Conservation (phyloP, 2,888 invertebrate species). For the Calliphora vomitoria region DNA sequence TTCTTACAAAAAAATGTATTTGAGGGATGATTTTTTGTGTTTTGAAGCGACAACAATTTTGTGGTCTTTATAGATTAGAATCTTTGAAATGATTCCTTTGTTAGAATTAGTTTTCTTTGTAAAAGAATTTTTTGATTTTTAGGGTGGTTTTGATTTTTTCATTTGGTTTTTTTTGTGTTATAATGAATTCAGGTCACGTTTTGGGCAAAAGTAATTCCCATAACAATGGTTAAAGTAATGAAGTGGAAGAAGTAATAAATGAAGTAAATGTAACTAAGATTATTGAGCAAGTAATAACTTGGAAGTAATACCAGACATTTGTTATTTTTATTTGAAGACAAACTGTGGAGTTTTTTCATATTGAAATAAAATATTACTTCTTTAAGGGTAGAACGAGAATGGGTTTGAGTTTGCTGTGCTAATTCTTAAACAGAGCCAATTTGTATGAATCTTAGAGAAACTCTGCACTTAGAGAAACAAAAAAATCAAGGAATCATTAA, state of each 20-base stretch:
- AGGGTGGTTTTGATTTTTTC: conserved; percentile 12
- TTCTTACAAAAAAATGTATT: conserved; percentile 16
- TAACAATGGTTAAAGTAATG: background rate
- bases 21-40: conserved; percentile 41
- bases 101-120: conserved; percentile 12
- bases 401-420: too few relatives aligned
- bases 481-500: too few relatives aligned
- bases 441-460: too few relatives aligned
- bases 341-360: too few relatives aligned
- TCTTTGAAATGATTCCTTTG: background rate
- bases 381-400: too few relatives aligned
- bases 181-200: conserved; percentile 29
- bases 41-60: background rate
- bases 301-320: too few relatives aligned
- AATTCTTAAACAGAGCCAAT: too few relatives aligned
- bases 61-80: conserved; percentile 1
- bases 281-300: background rate
- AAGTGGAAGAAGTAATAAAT: background rate
- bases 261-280: background rate
- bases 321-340: too few relatives aligned
- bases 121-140: background rate
- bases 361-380: too few relatives aligned
- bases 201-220: background rate
- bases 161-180: background rate
- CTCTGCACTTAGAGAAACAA: too few relatives aligned